A percentile compares a stretch with the other conserved stretches of the same genome.
Evolutionary conservation across 2,888 invertebrate species (phyloP).

Genomic region (Ichneumoninae sp.): DNA sequence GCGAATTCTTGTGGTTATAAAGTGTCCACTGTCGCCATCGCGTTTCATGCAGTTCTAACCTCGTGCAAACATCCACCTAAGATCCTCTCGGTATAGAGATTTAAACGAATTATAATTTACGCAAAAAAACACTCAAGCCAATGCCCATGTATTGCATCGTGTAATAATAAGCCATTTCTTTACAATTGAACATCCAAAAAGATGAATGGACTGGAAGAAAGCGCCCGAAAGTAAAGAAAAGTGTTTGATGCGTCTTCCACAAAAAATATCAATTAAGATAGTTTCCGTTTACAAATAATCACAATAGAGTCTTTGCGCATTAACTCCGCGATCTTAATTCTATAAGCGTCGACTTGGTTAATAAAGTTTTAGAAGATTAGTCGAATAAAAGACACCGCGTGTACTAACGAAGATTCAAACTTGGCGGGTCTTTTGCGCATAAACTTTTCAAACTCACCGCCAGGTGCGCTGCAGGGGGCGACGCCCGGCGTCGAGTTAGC

Average conservation of each 20-base stretch:
- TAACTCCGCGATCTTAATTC: neutral
- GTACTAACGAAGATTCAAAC: conserved; percentile 27
- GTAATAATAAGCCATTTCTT: neutral
- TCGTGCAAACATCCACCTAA: neutral
- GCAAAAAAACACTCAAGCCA: neutral
- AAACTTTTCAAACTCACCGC: neutral
- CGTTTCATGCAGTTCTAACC: neutral
- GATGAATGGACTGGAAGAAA: neutral
- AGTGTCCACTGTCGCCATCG: neutral
- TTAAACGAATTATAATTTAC: neutral
- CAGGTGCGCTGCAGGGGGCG: conserved; percentile 52
- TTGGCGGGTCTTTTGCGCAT: conserved; percentile 15
- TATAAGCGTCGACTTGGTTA: neutral
- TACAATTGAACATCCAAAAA: neutral
- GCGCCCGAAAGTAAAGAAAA: neutral
- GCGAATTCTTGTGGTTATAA: neutral
- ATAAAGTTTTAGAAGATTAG: neutral
- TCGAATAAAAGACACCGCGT: neutral
- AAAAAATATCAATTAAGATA: neutral
- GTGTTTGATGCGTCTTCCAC: neutral
- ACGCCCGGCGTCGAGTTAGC: conserved; percentile 67
- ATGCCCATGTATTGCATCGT: neutral
- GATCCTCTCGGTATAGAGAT: neutral
- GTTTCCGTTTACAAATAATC: neutral
- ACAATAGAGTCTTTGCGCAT: neutral